phyloP scores from a whole-genome alignment of 23 tunicate species.

The Oikopleura dioica region DNA sequence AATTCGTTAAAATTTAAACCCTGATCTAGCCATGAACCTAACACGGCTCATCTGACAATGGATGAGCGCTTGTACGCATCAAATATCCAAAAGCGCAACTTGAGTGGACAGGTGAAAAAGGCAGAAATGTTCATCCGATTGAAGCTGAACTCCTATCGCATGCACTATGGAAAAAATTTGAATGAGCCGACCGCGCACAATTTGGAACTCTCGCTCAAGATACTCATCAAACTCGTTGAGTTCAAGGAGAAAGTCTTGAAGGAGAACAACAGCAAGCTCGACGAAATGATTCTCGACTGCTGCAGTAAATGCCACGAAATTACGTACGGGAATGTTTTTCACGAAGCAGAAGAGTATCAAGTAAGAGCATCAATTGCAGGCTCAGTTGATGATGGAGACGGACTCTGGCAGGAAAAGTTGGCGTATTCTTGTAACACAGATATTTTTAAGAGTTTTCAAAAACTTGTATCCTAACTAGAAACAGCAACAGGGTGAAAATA shows the following conservation, averaged over 20 bases:
- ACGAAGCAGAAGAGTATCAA: neutral
- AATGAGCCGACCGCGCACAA: neutral
- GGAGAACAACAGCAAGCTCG: neutral
- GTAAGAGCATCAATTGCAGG: neutral
- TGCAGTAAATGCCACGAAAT: neutral
- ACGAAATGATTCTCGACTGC: neutral
- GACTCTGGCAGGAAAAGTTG: too few relatives aligned
- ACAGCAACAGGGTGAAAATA: too few relatives aligned
- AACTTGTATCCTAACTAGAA: too few relatives aligned
- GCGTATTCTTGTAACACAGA: too few relatives aligned
- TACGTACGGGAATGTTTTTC: neutral
- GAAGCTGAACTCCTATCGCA: neutral
- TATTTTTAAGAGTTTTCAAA: too few relatives aligned
- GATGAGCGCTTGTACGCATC: neutral
- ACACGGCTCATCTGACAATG: neutral
- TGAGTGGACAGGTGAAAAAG: neutral
- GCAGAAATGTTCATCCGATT: neutral
- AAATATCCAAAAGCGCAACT: neutral
- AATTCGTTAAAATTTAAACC: neutral
- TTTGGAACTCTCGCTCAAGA: neutral
- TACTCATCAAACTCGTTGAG: neutral
- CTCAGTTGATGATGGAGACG: too few relatives aligned
- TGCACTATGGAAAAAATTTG: too few relatives aligned
- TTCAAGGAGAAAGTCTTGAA: neutral
- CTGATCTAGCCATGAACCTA: neutral